Evolutionary conservation across 2,113 vertebrate genomes (phyloP), one percentile per base, ranked within the genome.

Genomic region (Bambusicola thoracicus): DNA sequence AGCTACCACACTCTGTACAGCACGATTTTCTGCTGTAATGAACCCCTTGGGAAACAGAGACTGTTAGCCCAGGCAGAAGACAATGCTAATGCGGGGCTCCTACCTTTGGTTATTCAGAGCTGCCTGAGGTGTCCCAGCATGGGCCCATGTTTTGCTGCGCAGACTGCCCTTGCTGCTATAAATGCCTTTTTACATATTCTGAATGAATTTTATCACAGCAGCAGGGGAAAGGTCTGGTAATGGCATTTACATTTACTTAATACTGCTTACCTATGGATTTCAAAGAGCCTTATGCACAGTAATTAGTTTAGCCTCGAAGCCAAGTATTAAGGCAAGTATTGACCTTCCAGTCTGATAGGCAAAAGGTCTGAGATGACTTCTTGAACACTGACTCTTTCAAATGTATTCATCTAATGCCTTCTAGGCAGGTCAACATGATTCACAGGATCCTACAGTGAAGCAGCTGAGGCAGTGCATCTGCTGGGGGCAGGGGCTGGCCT

Each of bases 221-320:
- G 41, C 13, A 82, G 19, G 40, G 15, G 27, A 19, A 58, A 70
- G 22, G 51, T 56, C 76, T 29, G 46, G 12, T 59, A 56, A 85
- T 36, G 27, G 49, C 79, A 80, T 68, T 93, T 85, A 69, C 70
- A 34, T 48, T 73, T 77, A 58, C 49, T 76, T 81, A 92, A 80
- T 24, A 34, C 18, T 5, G 21, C 34, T 59, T 56, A 77, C 19
- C 40, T 19, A 36, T 48, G 43, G 25, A 79, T 89, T 93, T 91
- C 40, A 53, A 51, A 87, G 21, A 87, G 8, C 38, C 15, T 82
- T 68, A 40, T 2, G 6, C 48, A 36, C 43, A 79, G 5, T 27
- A 81, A 80, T 65, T 82, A 76, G 32, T 72, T 92, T 68, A 79
- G 29, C 44, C 49, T 85, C 70, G 68, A 93, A 73, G 44, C 13